Conservation (phyloP, 2,888 invertebrate genomes). For the Laspeyria flexula region DNA sequence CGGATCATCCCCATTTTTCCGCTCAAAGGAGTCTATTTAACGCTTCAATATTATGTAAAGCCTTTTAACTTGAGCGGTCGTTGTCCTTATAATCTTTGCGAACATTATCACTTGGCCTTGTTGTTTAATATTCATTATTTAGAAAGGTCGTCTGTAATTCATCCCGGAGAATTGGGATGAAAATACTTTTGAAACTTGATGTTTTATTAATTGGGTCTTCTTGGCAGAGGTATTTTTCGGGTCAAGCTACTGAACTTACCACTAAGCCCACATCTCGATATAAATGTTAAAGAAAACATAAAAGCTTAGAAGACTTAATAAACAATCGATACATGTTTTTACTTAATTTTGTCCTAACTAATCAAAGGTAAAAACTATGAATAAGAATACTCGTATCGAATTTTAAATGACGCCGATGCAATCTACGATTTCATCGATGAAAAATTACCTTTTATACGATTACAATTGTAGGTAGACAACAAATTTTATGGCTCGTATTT, state of each 20-base stretch:
- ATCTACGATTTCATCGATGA: conserved; percentile 33
- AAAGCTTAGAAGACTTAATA: no score
- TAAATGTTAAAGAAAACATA: no score
- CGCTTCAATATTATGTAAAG: conserved; percentile 29
- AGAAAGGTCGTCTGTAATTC: neutral
- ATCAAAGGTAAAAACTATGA: neutral
- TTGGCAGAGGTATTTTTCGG: no score
- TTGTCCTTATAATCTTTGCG: conserved; percentile 32
- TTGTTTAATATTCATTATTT: conserved; percentile 9
- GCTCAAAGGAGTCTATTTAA: conserved; percentile 31
- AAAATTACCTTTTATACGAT: conserved; percentile 7
- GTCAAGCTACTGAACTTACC: no score
- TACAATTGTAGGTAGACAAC: conserved; percentile 6
- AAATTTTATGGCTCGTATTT: conserved; percentile 1
- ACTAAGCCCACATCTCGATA: no score
- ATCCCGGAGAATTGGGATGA: neutral
- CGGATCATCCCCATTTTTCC: conserved; percentile 33
- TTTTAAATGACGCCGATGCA: conserved; percentile 29
- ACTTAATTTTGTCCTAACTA: no score
- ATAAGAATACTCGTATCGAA: conserved; percentile 30
- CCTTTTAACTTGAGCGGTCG: conserved; percentile 37
- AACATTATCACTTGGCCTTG: conserved; percentile 11
- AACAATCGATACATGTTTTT: no score
- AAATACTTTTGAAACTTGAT: neutral
- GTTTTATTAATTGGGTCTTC: neutral